Evolutionary conservation across 2,888 invertebrate species (phyloP), one percentile per base, ranked within the genome.

Genomic region (Charanyca ferruginea): DNA sequence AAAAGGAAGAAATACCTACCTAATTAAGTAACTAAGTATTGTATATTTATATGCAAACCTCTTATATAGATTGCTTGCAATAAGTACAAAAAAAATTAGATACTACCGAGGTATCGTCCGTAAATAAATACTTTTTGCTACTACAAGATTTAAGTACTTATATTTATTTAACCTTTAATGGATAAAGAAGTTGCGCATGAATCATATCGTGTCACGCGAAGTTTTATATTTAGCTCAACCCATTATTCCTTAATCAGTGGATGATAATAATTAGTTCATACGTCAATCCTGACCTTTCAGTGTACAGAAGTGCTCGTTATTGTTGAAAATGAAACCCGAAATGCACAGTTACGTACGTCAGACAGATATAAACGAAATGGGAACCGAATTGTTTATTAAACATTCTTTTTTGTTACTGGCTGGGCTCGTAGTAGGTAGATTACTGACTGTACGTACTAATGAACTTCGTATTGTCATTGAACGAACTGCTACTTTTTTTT

Each of bases 231-330:
- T 58, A 68, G 18, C 13, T 41, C 22, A 53, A 47, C n/a, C 63
- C 11, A 38, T 54, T 62, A 74, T 42, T 55, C 47, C 4, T 49
- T 49, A 64, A 61, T 70, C 54, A 63, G 6, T 38, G 8, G 8
- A 47, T 49, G 54, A 73, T 68, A 68, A 52, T 52, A 55, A 68
- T 73, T 73, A 73, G 63, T 53, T 48, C 68, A 66, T 73, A 63
- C 73, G 73, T 73, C 73, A 73, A 63, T 73, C n/a, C 54, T 73
- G 73, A 73, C 73, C 73, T 73, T 73, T 44, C 25, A 22, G 25
- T 68, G 38, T 8, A 47, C 58, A 35, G 48, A 51, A 45, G 58
- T n/a, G 35, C 49, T 59, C 58, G 63, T 73, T 73, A 68, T 51
- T 73, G 42, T 61, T 45, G 52, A 68, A 59, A 58, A 58, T 68